Evolutionary conservation across 1,140 invertebrate genomes (phyloP), one percentile per base, ranked within the genome.

Genomic region (Pomacea maculata): DNA sequence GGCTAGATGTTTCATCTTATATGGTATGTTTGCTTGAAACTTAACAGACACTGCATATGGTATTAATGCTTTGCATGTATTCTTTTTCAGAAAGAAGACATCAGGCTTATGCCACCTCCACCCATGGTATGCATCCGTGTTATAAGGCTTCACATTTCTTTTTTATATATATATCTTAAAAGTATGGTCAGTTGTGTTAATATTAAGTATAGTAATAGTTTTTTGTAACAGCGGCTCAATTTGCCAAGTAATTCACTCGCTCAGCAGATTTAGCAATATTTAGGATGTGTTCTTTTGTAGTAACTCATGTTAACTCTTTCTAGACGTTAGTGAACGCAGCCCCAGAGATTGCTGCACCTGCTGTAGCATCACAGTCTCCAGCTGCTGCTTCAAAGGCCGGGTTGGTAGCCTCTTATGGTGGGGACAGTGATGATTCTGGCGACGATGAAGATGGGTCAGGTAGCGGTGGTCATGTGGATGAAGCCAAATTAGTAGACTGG

Each of bases 401-500:
- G 64, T 88, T 96, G 10, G 95, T 97, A 2, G 95, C 96, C 67
- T 94, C 95, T 21, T 97, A 97, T 88, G 95, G 95, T 21, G 94
- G 94, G 65, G 94, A 94, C 68, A 94, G 87, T 82, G 89, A 90
- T 34, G 90, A 92, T 29, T 92, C 92, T 57, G 89, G 90, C 57
- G 88, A 88, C 25, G 89, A 89, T 64, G 93, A 93, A 81, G 92
- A 93, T 70, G 93, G 92, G 87, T 70, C 74, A 29, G 78, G 74
- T 29, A 21, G 64, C 34, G 34, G 77, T n/a, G 83, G 83, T 6
- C 34, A 55, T 17, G 70, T 89, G 7, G 89, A 92, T 81, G 94
- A 92, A 92, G 92, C 85, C 19, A 91, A 94, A 68, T 92, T 95
- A 64, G 94, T 97, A 17, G 98, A 99, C 91, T 96, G 95, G 93